These are phyloP conservation scores for Blera fallax DNA, from an alignment of 2,888 invertebrate genomes.

Conservation along the genomic window DNA sequence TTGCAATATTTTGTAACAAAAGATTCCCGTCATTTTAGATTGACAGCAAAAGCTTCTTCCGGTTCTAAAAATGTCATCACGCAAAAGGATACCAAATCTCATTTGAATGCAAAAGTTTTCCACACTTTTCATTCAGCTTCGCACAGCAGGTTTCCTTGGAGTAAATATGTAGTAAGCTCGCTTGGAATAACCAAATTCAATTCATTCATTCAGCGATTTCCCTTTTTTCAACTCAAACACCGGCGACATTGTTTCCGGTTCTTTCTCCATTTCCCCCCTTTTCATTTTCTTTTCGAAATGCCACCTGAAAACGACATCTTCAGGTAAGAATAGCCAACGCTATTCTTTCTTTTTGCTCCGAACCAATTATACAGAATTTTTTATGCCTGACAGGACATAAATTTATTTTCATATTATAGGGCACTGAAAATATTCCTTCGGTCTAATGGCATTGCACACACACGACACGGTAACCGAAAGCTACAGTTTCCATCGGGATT, in stretches of 20 bases:
- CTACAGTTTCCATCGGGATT: conserved; percentile 10
- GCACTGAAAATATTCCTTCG: conserved; percentile 36
- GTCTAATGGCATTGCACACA: conserved; percentile 25
- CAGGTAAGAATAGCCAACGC: neutral
- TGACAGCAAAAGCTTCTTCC: neutral
- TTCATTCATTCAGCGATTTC: neutral
- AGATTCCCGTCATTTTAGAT: neutral
- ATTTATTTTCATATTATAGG: conserved; percentile 57
- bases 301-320: conserved; percentile 21
- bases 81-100: neutral
- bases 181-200: conserved; percentile 34
- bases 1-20: neutral
- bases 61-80: neutral
- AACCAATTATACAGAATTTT: conserved; percentile 60
- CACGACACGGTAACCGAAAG: neutral
- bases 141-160: no score
- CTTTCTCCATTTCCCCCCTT: neutral
- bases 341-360: neutral
- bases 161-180: neutral
- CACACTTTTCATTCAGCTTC: neutral
- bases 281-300: neutral
- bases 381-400: conserved; percentile 62
- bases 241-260: conserved; percentile 68
- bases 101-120: neutral
- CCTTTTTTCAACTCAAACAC: conserved; percentile 11